A percentile compares a stretch with the other conserved stretches of the same genome.
Evolutionary conservation across 2,888 invertebrate genomes (phyloP).

Genomic region (Aphodius granarius): DNA sequence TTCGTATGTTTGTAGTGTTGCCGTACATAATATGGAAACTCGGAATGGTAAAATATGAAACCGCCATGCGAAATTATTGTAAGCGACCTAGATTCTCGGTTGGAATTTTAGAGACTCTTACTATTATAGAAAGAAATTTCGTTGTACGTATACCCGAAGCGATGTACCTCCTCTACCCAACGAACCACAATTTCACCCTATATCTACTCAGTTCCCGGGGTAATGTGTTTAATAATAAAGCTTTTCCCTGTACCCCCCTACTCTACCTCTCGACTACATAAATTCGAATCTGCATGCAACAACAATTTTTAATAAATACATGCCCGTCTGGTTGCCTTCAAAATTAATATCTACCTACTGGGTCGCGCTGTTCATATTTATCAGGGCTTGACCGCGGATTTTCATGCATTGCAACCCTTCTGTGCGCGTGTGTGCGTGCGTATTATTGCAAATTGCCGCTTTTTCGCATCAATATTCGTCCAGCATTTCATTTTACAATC

Average conservation of each 20-base stretch:
- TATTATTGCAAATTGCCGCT: neutral
- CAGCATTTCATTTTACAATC: neutral
- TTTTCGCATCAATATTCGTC: neutral
- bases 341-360: constrained; percentile 12
- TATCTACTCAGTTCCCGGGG: neutral
- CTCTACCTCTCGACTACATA: neutral
- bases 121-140: constrained; percentile 12
- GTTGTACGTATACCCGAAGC: constrained; percentile 1
- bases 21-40: neutral
- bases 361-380: neutral
- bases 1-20: neutral
- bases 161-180: neutral
- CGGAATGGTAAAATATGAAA: neutral
- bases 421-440: neutral
- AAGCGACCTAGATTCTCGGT: constrained; percentile 1
- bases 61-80: neutral
- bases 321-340: neutral
- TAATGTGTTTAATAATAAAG: constrained; percentile 7
- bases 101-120: constrained; percentile 6
- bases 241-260: no score
- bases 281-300: constrained; percentile 3
- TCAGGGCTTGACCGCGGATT: neutral
- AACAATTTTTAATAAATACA: constrained; percentile 11
- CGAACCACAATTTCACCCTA: neutral
- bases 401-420: neutral